Evolutionary conservation across 2,797 vertebrate species (phyloP), one percentile per base, ranked within the genome.

Genomic region (Hyperoplus lanceolatus): DNA sequence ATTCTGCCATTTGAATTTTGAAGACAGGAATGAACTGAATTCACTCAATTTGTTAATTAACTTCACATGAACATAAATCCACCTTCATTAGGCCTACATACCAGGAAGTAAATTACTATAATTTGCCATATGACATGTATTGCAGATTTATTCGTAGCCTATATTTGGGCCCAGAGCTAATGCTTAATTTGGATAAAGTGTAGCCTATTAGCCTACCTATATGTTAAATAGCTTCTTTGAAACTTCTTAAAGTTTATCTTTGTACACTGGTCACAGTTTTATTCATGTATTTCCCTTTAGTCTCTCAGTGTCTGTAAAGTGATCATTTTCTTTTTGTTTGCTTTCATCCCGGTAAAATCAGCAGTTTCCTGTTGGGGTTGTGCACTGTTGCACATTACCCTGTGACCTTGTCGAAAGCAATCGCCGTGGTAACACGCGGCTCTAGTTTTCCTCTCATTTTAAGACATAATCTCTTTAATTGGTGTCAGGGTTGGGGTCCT

Each of bases 401-500:
- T 77, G 91, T 96, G 96, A 98, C 97, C 96, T 95, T 96, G 96
- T 97, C 96, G 96, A 89, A 94, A 96, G 94, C 91, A 95, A 98
- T 97, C 96, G 96, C 80, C 1, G 92, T 90, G 89, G 93, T 94
- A 95, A 92, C 94, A 92, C 95, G 93, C 89, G 75, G 94, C 95
- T 93, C 94, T 90, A 92, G 96, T 94, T 96, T 95, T 94, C 95
- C 95, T 96, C 96, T 97, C 94, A 95, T 93, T 85, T 94, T 94
- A 95, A 97, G 96, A 98, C 96, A 96, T 98, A 98, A 99, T 98
- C 97, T 98, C 95, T 97, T 96, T 99, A 99, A 99, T 98, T 98
- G 97, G 96, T 97, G 96, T 94, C 98, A 94, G 71, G 91, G 89
- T 92, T 94, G 94, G 93, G 95, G 95, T 96, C 92, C 95, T 93